Conservation (phyloP, 2,113 vertebrate species). For the Phalacrocorax pelagicus region DNA sequence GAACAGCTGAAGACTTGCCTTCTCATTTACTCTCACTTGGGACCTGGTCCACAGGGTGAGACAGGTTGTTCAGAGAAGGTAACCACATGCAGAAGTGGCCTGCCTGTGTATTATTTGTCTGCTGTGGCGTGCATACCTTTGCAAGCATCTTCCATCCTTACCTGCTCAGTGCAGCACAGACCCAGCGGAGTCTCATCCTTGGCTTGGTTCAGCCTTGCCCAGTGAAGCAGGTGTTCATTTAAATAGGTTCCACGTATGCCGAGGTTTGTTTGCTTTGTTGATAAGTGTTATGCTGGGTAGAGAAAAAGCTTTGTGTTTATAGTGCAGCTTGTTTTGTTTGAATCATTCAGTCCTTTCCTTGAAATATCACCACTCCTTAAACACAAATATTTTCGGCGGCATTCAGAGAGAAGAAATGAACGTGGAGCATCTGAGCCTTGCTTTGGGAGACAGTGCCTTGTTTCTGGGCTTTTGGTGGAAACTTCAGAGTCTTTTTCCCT, state of each 20-base stretch:
- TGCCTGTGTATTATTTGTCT: neutral
- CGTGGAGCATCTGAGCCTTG: neutral
- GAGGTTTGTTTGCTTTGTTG: conserved; percentile 24
- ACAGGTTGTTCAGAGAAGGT: neutral
- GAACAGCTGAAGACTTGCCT: neutral
- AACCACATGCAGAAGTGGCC: neutral
- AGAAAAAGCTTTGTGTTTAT: neutral
- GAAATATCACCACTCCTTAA: conserved; percentile 32
- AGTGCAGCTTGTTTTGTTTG: neutral
- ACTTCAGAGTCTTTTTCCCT: neutral
- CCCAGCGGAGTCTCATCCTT: neutral
- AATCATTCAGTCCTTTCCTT: neutral
- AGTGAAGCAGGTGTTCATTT: conserved; percentile 20
- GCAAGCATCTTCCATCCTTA: neutral
- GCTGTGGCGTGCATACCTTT: neutral
- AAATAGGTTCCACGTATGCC: neutral
- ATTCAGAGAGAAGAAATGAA: neutral
- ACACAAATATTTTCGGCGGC: conserved; percentile 41
- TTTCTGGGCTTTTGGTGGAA: neutral
- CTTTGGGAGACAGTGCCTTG: neutral
- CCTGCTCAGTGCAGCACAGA: neutral
- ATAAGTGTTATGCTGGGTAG: neutral
- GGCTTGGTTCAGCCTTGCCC: neutral
- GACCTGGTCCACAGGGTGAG: neutral
- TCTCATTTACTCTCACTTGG: neutral